These are phyloP conservation scores for Caenorhabditis imperialis DNA, from an alignment of 2,888 invertebrate species.

Conservation along the genomic window DNA sequence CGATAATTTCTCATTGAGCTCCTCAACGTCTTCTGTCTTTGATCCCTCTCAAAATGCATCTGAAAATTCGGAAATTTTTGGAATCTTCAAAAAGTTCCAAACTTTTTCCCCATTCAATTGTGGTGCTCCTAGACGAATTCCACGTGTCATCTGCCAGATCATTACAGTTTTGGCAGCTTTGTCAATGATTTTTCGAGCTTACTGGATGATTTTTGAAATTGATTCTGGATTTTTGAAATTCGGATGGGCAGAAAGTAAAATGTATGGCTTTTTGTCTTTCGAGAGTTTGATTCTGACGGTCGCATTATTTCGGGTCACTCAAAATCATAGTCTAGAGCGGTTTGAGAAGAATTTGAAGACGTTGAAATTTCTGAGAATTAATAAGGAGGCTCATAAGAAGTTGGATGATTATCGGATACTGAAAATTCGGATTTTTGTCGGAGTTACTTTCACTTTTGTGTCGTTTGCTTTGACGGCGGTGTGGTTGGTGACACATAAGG, in stretches of 20 bases:
- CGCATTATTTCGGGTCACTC: slow-evolving; percentile 1
- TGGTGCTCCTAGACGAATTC: no score
- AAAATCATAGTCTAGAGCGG: not conserved
- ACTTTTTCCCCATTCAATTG: no score
- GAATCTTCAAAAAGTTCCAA: no score
- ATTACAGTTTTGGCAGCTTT: no score
- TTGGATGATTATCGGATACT: not conserved
- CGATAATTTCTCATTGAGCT: no score
- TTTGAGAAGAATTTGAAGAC: slow-evolving; percentile 2
- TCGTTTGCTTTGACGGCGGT: not conserved
- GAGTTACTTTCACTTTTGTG: not conserved
- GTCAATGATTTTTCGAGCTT: not conserved
- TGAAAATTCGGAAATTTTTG: no score
- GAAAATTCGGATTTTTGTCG: not conserved
- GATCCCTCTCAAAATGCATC: no score
- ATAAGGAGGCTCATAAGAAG: not conserved
- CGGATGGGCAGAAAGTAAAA: slow-evolving; percentile 5
- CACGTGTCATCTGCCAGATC: no score
- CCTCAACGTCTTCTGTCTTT: no score
- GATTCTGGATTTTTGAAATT: not conserved
- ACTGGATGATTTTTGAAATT: not conserved
- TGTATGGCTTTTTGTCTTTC: slow-evolving; percentile 7
- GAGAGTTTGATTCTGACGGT: slow-evolving; percentile 1
- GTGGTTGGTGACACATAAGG: not conserved
- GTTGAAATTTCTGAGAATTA: slow-evolving; percentile 1